Evolutionary conservation across 2,888 invertebrate genomes (phyloP), one percentile per base, ranked within the genome.

Genomic region (Drosophila flavopinicola): DNA sequence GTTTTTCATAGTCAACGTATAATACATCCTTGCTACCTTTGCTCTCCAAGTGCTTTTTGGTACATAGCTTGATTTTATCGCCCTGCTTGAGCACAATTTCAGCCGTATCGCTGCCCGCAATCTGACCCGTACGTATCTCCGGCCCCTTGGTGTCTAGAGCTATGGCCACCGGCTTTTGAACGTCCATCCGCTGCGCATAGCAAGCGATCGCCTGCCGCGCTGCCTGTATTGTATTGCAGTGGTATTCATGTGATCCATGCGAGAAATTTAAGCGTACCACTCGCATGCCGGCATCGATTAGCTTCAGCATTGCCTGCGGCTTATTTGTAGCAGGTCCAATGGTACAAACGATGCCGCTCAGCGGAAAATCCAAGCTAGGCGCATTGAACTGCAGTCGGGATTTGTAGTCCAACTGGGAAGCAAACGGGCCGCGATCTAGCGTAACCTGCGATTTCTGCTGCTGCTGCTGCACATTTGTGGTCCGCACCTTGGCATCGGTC

Each of bases 141-240:
- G 99, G 99, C 1, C 99, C 99, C 91, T 98, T 99, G 2, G 99
- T 99, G 88, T 99, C 99, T 64, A 99, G 92, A 20, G 99, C 99
- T 88, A 99, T 96, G 25, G 98, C 99, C 37, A 99, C 93, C 0
- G 98, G 95, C 89, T 94, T 94, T 4, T 93, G 93, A 70, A 94
- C 93, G 17, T 95, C 95, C 3, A 94, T 89, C 78, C 94, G 94
- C 20, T 93, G 93, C 61, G 95, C 94, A 88, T 96, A 95, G 88
- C 94, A 95, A 78, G 93, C 94, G 74, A 95, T 95, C 0, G 98
- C 98, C 70, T 93, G 92, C 6, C 98, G 94, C 39, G 98, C 95
- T 91, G 98, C 98, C 66, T 93, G 93, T 83, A 99, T 97, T 17
- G 98, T 97, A 80, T 95, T 95, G 0, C 94, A 95, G 87, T 98